phyloP scores from a whole-genome alignment of 1,140 invertebrate genomes.

The Ephestia elutella region DNA sequence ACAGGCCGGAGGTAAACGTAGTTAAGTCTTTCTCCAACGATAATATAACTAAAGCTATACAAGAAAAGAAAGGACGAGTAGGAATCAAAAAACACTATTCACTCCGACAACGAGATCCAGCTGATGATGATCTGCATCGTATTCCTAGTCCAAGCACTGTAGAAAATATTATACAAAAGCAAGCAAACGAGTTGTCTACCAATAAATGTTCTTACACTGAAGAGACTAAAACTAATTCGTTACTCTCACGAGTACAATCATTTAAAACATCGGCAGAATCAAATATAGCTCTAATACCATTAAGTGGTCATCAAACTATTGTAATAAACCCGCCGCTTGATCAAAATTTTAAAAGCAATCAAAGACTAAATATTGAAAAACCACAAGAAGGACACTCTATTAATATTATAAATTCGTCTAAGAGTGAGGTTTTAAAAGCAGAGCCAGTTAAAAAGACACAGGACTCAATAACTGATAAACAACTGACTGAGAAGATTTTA shows the following conservation, averaged over 20 bases:
- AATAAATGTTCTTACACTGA: slow-evolving; percentile 34
- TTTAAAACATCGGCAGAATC: slow-evolving; percentile 64
- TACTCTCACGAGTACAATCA: slow-evolving; percentile 62
- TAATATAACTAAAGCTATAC: slow-evolving; percentile 45
- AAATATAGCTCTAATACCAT: slow-evolving; percentile 64
- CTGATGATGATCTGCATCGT: slow-evolving; percentile 43
- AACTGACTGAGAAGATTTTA: slow-evolving; percentile 23
- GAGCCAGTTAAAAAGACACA: slow-evolving; percentile 15
- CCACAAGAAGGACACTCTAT: slow-evolving; percentile 16
- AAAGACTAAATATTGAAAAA: slow-evolving; percentile 3
- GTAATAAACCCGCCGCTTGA: slow-evolving; percentile 64
- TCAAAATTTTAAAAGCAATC: slow-evolving; percentile 27
- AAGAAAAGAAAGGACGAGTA: slow-evolving; percentile 43
- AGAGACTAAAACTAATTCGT: slow-evolving; percentile 45
- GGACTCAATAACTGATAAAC: slow-evolving; percentile 10
- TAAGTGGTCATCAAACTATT: slow-evolving; percentile 73
- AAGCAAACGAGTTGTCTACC: slow-evolving; percentile 15
- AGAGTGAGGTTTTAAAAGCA: slow-evolving; percentile 5
- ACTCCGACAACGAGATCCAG: slow-evolving; percentile 66
- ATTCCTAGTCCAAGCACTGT: slow-evolving; percentile 55
- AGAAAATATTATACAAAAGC: slow-evolving; percentile 36
- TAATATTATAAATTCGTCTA: slow-evolving; percentile 1
- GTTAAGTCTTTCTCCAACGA: slow-evolving; percentile 59
- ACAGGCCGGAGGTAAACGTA: slow-evolving; percentile 47
- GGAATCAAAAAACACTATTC: slow-evolving; percentile 71